These are phyloP conservation scores for Polyergus mexicanus DNA, from an alignment of 1,140 invertebrate species.

Conservation along the genomic window DNA sequence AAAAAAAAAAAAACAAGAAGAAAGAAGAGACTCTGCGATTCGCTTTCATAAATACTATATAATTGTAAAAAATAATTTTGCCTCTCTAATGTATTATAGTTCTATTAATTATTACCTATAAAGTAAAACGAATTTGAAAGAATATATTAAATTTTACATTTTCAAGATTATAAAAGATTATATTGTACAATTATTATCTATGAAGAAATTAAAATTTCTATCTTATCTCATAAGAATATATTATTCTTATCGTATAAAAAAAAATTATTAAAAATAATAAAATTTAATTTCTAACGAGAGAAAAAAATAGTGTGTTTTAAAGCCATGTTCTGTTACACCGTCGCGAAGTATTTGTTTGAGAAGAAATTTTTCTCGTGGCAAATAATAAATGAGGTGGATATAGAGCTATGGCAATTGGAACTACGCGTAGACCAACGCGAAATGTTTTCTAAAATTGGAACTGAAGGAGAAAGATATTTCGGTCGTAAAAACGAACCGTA, in stretches of 20 bases:
- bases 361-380: background rate
- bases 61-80: too few relatives aligned
- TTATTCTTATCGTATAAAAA: background rate
- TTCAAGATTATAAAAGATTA: too few relatives aligned
- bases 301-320: background rate
- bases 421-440: background rate
- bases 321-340: background rate
- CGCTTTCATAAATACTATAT: background rate
- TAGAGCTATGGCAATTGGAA: background rate
- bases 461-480: background rate
- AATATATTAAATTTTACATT: too few relatives aligned
- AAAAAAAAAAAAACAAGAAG: too few relatives aligned
- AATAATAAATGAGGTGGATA: background rate
- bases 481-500: background rate
- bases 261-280: background rate
- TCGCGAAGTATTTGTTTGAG: background rate
- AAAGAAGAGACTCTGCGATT: background rate
- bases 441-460: slow-evolving; percentile 4
- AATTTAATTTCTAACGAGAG: background rate
- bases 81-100: too few relatives aligned
- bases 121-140: too few relatives aligned
- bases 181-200: too few relatives aligned
- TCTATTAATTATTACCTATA: too few relatives aligned
- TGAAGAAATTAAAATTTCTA: too few relatives aligned
- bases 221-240: too few relatives aligned